Evolutionary conservation across 2,797 vertebrate genomes (phyloP).

Genomic region (Coendou prehensilis): DNA sequence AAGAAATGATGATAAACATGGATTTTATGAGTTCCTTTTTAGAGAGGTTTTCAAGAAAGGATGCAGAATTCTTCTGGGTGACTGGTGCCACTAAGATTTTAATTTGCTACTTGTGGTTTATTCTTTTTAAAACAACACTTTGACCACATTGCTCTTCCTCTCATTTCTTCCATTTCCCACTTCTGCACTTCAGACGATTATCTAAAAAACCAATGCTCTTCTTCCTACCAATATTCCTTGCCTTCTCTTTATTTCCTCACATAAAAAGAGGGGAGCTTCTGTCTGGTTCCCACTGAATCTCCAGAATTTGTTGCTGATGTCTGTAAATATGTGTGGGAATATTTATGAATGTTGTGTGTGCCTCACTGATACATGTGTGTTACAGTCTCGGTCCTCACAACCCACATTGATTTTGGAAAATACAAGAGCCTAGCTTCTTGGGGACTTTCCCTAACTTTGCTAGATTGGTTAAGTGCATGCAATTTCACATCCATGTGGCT

Average conservation of each 20-base stretch:
- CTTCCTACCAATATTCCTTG: conserved; percentile 54
- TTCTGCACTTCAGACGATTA: conserved; percentile 45
- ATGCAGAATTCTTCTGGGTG: conserved; percentile 72
- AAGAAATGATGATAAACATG: neutral
- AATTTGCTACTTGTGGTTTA: conserved; percentile 72
- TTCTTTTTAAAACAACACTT: conserved; percentile 72
- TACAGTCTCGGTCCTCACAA: conserved; percentile 2
- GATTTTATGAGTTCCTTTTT: conserved; percentile 2
- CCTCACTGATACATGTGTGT: conserved; percentile 43
- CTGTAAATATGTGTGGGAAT: conserved; percentile 75
- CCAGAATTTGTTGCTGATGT: conserved; percentile 60
- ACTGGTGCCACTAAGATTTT: conserved; percentile 42
- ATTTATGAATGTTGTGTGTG: conserved; percentile 76
- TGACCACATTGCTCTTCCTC: neutral
- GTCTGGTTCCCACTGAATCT: conserved; percentile 72
- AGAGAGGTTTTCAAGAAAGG: conserved; percentile 32
- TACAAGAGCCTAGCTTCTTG: conserved; percentile 79
- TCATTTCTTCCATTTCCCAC: conserved; percentile 7
- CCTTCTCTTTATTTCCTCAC: conserved; percentile 53
- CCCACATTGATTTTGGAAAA: conserved; percentile 77
- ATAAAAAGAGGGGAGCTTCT: conserved; percentile 65
- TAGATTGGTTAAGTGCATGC: conserved; percentile 39
- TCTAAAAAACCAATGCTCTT: neutral
- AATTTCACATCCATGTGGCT: conserved; percentile 78
- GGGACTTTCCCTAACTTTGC: conserved; percentile 68